phyloP scores from a whole-genome alignment of 2,113 vertebrate genomes.

The Dromiciops gliroides region DNA sequence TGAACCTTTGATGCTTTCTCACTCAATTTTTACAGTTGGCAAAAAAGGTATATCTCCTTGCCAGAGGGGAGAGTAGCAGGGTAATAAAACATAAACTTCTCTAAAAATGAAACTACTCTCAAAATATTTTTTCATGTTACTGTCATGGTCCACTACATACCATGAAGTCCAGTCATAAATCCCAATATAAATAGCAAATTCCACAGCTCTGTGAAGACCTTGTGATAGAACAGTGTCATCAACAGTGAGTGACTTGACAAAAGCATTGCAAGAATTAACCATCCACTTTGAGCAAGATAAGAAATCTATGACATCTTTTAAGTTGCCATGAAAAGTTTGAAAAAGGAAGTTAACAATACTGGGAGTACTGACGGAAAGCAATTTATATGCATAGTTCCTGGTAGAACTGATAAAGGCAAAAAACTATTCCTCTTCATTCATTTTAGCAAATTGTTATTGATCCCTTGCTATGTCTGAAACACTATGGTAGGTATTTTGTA shows the following conservation, averaged over 20 bases:
- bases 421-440: not conserved
- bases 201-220: not conserved
- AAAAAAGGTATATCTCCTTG: not conserved
- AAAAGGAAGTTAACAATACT: not conserved
- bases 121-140: not conserved
- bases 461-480: not conserved
- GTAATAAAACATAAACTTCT: not conserved
- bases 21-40: not conserved
- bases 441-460: not conserved
- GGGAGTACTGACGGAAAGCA: not conserved
- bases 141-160: not conserved
- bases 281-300: not conserved
- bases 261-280: not conserved
- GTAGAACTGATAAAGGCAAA: not conserved
- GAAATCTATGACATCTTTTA: not conserved
- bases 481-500: not conserved
- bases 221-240: not conserved
- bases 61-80: not conserved
- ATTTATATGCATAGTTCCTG: too few species aligned
- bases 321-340: not conserved
- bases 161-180: not conserved
- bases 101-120: not conserved
- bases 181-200: not conserved
- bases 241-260: not conserved
- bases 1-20: not conserved